Percentiles rank a stretch among this genome's conserved stretches.
phyloP scores from a whole-genome alignment of 2,113 vertebrate species.

The Anhinga rufa region DNA sequence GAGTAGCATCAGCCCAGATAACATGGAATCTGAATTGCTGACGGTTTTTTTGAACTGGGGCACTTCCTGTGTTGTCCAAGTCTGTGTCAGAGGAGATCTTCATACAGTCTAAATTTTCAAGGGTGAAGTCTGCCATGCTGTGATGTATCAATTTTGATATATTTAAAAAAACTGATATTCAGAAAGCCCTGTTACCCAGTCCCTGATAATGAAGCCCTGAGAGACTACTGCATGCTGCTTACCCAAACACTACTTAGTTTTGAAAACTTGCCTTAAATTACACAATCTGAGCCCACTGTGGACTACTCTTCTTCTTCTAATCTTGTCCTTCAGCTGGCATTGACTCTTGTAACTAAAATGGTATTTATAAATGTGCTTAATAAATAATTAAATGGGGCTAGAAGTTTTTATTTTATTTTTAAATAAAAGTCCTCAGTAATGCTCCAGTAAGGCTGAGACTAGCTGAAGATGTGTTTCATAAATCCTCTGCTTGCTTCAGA shows the following conservation, averaged over 20 bases:
- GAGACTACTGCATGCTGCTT: not conserved
- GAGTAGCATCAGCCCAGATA: not conserved
- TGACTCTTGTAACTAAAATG: not conserved
- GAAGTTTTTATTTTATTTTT: not conserved
- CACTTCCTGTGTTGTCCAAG: not conserved
- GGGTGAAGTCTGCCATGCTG: not conserved
- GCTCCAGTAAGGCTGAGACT: not conserved
- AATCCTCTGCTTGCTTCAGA: slow-evolving; percentile 10
- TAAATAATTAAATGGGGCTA: not conserved
- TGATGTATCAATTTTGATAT: not conserved
- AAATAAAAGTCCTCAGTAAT: not conserved
- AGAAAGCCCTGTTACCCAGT: not conserved
- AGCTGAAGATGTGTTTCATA: not conserved
- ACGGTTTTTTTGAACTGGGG: not conserved
- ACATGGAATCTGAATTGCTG: not conserved
- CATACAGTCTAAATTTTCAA: not conserved
- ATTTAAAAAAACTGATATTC: not conserved
- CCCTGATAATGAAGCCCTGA: not conserved
- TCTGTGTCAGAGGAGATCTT: not conserved
- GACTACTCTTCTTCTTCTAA: not conserved
- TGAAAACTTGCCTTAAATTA: not conserved
- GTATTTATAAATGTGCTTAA: not conserved
- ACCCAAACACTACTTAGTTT: not conserved
- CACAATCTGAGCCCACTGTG: not conserved
- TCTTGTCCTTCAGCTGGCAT: not conserved